These are phyloP conservation scores for Lysiphlebus fabarum DNA, from an alignment of 1,140 invertebrate species.

Conservation along the genomic window DNA sequence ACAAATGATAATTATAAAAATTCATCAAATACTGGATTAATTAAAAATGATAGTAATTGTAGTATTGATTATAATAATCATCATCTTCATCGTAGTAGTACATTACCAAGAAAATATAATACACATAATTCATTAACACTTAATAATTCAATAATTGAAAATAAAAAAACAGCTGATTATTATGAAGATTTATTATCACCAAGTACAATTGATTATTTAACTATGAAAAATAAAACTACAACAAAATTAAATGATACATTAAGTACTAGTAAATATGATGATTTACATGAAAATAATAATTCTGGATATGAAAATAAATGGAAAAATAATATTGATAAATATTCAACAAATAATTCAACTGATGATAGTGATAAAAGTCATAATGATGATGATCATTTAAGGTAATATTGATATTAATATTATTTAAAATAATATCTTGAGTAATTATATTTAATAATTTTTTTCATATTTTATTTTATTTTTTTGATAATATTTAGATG, in stretches of 20 bases:
- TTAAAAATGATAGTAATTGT: conserved; percentile 1
- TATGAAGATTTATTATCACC: conserved; percentile 49
- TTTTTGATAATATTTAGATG: conserved; percentile 30
- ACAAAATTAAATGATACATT: conserved; percentile 8
- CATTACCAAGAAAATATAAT: conserved; percentile 34
- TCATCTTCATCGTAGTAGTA: background rate
- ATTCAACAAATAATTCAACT: conserved; percentile 17
- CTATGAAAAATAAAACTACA: conserved; percentile 23
- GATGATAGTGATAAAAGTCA: conserved; percentile 26
- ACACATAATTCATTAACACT: no score
- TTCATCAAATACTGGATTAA: conserved; percentile 1
- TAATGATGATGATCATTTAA: conserved; percentile 31
- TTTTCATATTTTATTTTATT: background rate
- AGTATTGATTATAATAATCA: conserved; percentile 16
- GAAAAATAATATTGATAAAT: conserved; percentile 30
- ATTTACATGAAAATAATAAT: conserved; percentile 39
- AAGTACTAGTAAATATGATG: conserved; percentile 28
- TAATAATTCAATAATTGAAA: no score
- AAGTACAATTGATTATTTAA: conserved; percentile 36
- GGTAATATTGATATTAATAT: background rate
- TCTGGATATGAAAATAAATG: conserved; percentile 36
- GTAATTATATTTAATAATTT: background rate
- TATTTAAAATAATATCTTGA: background rate
- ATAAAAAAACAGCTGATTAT: conserved; percentile 43
- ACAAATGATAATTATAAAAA: conserved; percentile 29